Base-by-base conservation (phyloP, 2,113 vertebrate species). In the Xiphophorus maculatus region DNA sequence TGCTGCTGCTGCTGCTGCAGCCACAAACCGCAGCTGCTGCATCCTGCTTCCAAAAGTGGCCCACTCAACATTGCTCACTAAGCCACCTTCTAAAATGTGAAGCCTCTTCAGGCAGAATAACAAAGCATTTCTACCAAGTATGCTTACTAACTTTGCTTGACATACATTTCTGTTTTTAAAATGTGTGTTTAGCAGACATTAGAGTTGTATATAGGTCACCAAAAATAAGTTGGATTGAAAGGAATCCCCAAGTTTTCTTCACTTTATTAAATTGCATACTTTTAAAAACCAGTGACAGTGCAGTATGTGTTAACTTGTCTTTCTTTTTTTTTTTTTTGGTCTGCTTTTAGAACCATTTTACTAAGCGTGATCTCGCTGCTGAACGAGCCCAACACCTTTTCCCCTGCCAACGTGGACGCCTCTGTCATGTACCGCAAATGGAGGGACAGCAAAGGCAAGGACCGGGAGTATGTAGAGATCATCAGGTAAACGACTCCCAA, bases 341-440 rank as follows among this genome's bases (percentile, higher is more conserved):
- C 35, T 87, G 9, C 28, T 27, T 83, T 62, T 78, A 95, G 94
- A 73, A 95, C 94, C n/a, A 95, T 95, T 84, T 85, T 95, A 79
- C 85, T 95, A 76, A 95, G 94, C 61, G 94, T 95, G 63, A 95
- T 95, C 71, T 95, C 94, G 0, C 87, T 95, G 73, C 81, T 95
- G 78, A 95, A 95, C 35, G 94, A 95, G 69, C 94, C 94, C 29
- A 95, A 95, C 90, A 95, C 94, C 22, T 95, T 95, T 84, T 95
- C 94, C 32, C 94, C 94, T 15, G 94, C 94, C 65, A 95, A 95
- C 13, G 94, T 95, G 72, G 94, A 95, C 1, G 94, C 94, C 60
- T 95, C 94, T 0, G 94, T 95, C 82, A 95, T 95, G 94, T 95
- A 95, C 82, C 94, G 94, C 58, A 95, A 95, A 74, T 95, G 94